Evolutionary conservation across 2,888 invertebrate genomes (phyloP).

Genomic region (Drosophila demipolita): DNA sequence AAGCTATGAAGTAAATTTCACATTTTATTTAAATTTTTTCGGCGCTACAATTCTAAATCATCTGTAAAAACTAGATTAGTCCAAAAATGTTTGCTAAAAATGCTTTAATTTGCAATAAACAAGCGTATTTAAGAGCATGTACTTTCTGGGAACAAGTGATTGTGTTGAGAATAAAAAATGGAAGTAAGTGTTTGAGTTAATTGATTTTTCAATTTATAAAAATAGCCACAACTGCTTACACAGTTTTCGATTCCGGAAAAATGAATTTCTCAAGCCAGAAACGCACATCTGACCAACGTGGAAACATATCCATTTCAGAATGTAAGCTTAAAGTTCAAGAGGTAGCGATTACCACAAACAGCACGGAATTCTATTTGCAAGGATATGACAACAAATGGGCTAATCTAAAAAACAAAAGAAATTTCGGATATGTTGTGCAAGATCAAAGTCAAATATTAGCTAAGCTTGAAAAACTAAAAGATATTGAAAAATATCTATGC

Average conservation of each 20-base stretch:
- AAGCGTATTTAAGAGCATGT: constrained; percentile 23
- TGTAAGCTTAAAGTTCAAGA: neutral
- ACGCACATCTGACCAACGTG: neutral
- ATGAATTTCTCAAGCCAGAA: neutral
- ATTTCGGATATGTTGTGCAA: neutral
- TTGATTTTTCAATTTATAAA: neutral
- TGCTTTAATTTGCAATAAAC: constrained; percentile 43
- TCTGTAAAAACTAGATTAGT: constrained; percentile 12
- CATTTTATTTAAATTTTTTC: constrained; percentile 26
- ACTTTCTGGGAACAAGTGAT: constrained; percentile 27
- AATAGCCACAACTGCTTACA: neutral
- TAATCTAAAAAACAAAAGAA: neutral
- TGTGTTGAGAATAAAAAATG: neutral
- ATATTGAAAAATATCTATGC: neutral
- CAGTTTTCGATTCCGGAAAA: neutral
- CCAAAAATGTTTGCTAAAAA: constrained; percentile 50
- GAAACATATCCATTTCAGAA: neutral
- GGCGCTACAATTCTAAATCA: neutral
- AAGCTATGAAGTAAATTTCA: neutral
- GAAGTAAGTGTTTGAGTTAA: neutral
- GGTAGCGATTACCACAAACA: neutral
- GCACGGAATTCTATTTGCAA: neutral
- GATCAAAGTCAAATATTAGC: neutral
- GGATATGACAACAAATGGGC: neutral
- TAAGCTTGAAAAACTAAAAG: neutral